phyloP scores from a whole-genome alignment of 2,797 vertebrate species.

The Anableps anableps region DNA sequence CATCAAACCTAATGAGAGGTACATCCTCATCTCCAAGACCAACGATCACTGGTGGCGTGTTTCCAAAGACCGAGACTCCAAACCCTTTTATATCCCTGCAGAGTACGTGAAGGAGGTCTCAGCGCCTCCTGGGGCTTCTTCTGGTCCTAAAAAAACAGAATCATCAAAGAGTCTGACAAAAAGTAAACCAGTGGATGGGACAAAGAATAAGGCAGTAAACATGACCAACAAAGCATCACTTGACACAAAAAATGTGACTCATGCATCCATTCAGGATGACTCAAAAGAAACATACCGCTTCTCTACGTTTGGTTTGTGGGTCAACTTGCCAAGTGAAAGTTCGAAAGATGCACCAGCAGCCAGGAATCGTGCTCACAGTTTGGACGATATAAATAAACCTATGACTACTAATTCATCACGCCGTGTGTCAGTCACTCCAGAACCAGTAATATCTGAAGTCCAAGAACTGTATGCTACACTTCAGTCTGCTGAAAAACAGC shows the following conservation, averaged over 20 bases:
- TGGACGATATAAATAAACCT: constrained; percentile 1
- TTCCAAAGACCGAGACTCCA: constrained; percentile 82
- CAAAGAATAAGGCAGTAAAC: not conserved
- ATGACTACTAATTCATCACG: not conserved
- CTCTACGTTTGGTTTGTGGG: constrained; percentile 69
- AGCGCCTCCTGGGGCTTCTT: not conserved
- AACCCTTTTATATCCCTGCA: constrained; percentile 91
- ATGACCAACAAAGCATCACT: not conserved
- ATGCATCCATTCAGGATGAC: not conserved
- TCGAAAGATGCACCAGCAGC: not conserved
- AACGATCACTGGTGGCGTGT: constrained; percentile 97
- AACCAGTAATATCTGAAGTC: not conserved
- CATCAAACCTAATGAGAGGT: constrained; percentile 90
- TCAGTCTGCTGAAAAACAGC: not conserved
- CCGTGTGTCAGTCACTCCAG: constrained; percentile 4
- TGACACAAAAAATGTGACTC: not conserved
- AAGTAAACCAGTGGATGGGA: constrained; percentile 7
- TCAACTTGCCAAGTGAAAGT: constrained; percentile 15
- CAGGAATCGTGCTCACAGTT: not conserved
- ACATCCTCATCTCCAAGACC: constrained; percentile 90
- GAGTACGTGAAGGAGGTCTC: constrained; percentile 88
- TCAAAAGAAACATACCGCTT: constrained; percentile 42
- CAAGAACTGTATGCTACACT: constrained; percentile 19
- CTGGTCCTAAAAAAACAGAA: not conserved
- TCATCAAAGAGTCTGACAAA: constrained; percentile 4